These are phyloP conservation scores for Cosmia pyralina DNA, from an alignment of 2,888 invertebrate species.

Conservation along the genomic window DNA sequence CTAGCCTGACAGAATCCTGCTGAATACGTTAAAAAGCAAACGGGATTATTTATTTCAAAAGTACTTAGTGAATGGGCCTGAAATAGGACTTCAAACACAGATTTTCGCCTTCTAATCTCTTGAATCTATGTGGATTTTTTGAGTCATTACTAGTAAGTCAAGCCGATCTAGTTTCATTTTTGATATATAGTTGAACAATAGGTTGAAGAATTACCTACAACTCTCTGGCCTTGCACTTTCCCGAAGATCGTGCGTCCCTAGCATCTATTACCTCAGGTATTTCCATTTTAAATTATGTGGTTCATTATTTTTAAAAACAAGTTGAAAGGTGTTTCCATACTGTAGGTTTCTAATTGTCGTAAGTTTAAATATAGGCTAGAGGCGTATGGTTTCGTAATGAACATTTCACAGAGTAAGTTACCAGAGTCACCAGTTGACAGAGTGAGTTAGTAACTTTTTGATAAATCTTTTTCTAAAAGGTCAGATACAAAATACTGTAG, in stretches of 20 bases:
- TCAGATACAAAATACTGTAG: neutral
- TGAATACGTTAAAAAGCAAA: too few species aligned
- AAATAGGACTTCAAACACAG: neutral
- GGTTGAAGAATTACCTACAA: conserved; percentile 26
- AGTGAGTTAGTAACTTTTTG: too few species aligned
- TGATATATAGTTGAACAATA: conserved; percentile 11
- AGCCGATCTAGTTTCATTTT: conserved; percentile 16
- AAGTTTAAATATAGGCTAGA: neutral
- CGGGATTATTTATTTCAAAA: too few species aligned
- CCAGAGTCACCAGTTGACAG: too few species aligned
- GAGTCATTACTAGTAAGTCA: conserved; percentile 11
- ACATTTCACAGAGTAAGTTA: too few species aligned
- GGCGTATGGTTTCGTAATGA: neutral
- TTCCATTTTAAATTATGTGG: conserved; percentile 53
- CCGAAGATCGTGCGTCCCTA: conserved; percentile 57
- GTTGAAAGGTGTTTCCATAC: conserved; percentile 38
- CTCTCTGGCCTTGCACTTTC: conserved; percentile 69
- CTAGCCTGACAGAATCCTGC: too few species aligned
- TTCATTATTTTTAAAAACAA: conserved; percentile 44
- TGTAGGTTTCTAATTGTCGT: neutral
- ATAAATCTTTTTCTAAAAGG: neutral
- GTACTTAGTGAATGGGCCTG: neutral
- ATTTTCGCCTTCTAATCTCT: neutral
- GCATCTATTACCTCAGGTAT: conserved; percentile 59
- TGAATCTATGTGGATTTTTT: neutral